A percentile compares a stretch with the other conserved stretches of the same genome.
Conservation (phyloP, 2,888 invertebrate species). For the Rhagonycha lutea region DNA sequence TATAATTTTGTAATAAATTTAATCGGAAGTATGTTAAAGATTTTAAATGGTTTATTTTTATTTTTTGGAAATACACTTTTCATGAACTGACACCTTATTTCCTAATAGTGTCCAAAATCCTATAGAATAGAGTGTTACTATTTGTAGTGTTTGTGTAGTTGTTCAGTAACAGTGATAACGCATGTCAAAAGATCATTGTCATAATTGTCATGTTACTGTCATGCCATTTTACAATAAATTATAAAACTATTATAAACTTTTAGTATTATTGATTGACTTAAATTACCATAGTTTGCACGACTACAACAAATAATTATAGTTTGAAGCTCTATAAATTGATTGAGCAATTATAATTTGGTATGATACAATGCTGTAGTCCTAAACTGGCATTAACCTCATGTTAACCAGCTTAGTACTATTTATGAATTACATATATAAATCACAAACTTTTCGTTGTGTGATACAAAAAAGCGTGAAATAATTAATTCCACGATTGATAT, state of each 20-base stretch:
- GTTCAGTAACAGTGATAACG: too few relatives aligned
- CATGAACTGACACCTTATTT: too few relatives aligned
- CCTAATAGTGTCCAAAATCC: too few relatives aligned
- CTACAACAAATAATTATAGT: not conserved
- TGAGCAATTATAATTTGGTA: not conserved
- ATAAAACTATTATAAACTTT: too few relatives aligned
- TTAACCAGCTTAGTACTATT: not conserved
- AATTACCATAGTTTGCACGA: not conserved
- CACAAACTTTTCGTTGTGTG: not conserved
- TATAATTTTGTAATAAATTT: not conserved
- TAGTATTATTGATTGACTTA: not conserved
- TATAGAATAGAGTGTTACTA: too few relatives aligned
- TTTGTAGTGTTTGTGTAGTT: too few relatives aligned
- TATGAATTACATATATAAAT: not conserved
- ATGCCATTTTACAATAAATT: too few relatives aligned
- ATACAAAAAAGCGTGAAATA: not conserved
- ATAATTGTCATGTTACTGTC: too few relatives aligned
- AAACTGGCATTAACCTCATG: not conserved
- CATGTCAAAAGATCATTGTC: too few relatives aligned
- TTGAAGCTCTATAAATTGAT: not conserved
- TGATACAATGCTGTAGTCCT: too few relatives aligned
- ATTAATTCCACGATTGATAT: not conserved
- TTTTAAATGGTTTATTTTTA: not conserved
- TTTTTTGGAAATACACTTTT: not conserved
- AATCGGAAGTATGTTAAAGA: not conserved